Percentiles rank a stretch among this genome's conserved stretches.
Conservation (phyloP, 2,113 vertebrate genomes). For the Steatornis caripensis region DNA sequence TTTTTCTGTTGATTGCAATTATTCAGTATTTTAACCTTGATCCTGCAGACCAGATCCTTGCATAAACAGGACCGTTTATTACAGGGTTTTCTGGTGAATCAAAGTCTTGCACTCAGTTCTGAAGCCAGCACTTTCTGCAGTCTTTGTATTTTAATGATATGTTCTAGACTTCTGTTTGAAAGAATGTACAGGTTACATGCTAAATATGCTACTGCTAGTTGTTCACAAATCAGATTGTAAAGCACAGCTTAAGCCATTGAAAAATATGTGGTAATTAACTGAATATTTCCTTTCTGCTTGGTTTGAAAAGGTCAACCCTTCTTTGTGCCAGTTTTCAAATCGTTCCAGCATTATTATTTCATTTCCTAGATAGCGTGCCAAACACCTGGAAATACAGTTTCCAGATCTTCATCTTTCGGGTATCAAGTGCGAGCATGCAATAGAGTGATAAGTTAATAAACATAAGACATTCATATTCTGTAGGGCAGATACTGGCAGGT, state of each 20-base stretch:
- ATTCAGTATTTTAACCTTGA: neutral
- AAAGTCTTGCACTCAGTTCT: neutral
- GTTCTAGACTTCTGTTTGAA: neutral
- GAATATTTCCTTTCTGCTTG: neutral
- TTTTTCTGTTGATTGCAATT: neutral
- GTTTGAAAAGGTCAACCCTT: neutral
- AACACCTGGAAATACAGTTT: conserved; percentile 16
- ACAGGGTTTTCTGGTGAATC: neutral
- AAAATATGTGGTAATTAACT: neutral
- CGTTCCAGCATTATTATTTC: neutral
- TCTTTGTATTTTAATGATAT: neutral
- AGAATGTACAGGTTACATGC: neutral
- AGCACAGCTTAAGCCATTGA: neutral
- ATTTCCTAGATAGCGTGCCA: neutral
- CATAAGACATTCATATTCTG: neutral
- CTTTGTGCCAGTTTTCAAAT: conserved; percentile 4
- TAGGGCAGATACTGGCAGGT: neutral
- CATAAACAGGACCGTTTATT: neutral
- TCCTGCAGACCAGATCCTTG: neutral
- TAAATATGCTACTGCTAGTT: neutral
- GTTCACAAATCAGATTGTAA: neutral
- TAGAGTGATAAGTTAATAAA: conserved; percentile 27
- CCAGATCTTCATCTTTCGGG: neutral
- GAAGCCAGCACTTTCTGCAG: neutral
- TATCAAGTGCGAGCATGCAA: neutral